phyloP scores from a whole-genome alignment of 2,113 vertebrate species.

The Nycticebus coucang region DNA sequence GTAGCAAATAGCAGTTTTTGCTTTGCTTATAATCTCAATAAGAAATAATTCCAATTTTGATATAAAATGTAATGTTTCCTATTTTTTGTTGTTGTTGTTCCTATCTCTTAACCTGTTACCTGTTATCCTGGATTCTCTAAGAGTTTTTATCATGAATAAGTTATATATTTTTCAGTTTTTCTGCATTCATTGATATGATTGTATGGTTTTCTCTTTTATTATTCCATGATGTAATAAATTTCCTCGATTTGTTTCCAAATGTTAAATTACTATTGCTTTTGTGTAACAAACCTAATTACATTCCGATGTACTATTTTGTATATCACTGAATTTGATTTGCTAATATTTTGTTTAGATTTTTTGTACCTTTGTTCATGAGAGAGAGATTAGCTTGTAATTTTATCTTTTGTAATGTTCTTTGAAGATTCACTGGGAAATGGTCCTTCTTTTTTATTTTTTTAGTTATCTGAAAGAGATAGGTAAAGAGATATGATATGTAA shows the following conservation, averaged over 20 bases:
- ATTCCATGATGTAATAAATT: background rate
- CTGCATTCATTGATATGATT: background rate
- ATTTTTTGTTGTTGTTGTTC: no score
- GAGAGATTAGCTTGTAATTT: background rate
- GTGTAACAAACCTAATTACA: background rate
- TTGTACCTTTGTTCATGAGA: background rate
- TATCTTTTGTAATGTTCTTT: background rate
- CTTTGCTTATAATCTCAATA: background rate
- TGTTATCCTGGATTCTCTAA: background rate
- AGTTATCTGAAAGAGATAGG: background rate
- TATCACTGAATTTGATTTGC: background rate
- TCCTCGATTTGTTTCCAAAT: background rate
- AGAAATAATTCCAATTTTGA: background rate
- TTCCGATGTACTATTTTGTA: background rate
- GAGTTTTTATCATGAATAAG: background rate
- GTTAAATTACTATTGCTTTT: background rate
- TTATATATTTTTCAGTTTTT: background rate
- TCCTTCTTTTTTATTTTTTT: background rate
- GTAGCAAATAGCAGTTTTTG: background rate
- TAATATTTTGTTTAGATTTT: background rate
- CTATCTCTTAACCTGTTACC: background rate
- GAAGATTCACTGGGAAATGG: background rate
- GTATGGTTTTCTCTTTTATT: background rate
- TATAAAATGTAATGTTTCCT: background rate
- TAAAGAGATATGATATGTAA: no score